Conservation (phyloP, 2,797 vertebrate species). For the Pogonophryne albipinna region DNA sequence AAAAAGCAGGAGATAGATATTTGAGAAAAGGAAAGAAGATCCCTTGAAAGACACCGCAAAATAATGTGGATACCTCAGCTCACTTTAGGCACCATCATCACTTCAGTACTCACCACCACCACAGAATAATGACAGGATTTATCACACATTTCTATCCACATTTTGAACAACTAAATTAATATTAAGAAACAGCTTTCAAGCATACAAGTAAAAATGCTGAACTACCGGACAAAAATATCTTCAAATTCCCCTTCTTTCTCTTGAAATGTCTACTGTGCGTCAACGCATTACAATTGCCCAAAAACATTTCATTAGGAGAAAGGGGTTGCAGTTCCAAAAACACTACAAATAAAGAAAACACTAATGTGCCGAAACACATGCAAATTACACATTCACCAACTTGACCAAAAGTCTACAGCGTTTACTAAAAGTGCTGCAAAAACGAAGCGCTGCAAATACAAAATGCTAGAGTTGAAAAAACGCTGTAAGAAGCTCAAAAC, state of each 20-base stretch:
- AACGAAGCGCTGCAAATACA: too few species aligned
- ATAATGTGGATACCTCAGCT: conserved; percentile 40
- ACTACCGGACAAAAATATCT: conserved; percentile 32
- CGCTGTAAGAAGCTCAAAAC: too few species aligned
- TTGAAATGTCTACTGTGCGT: neutral
- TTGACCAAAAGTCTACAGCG: too few species aligned
- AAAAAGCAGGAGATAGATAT: neutral
- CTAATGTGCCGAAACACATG: too few species aligned
- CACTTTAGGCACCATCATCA: conserved; percentile 37
- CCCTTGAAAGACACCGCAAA: conserved; percentile 42
- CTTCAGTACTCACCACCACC: conserved; percentile 23
- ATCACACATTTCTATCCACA: conserved; percentile 26
- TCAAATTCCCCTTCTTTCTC: conserved; percentile 16
- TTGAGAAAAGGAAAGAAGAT: conserved; percentile 5
- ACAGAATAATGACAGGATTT: conserved; percentile 39
- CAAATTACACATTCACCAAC: too few species aligned
- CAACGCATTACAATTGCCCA: too few species aligned
- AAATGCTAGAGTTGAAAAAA: too few species aligned
- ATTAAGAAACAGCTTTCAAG: conserved; percentile 24
- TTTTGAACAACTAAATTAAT: conserved; percentile 3
- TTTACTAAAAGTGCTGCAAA: too few species aligned
- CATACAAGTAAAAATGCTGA: conserved; percentile 1
- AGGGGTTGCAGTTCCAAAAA: too few species aligned
- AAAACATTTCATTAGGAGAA: too few species aligned
- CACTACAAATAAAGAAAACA: too few species aligned